phyloP scores from a whole-genome alignment of 2,888 invertebrate genomes.

The Noctuana brunneofusca region DNA sequence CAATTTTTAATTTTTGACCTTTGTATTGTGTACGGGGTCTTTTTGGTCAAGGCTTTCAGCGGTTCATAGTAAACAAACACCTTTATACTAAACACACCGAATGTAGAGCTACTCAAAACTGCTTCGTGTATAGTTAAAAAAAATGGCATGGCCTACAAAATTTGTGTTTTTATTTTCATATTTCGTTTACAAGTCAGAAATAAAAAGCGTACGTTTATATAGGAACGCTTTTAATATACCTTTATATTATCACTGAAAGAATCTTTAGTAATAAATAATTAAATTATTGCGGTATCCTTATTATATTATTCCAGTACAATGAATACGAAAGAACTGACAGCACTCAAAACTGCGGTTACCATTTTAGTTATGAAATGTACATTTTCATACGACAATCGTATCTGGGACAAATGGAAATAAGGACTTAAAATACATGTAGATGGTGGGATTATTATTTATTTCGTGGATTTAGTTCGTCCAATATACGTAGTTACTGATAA shows the following conservation, averaged over 20 bases:
- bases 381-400: slow-evolving; percentile 30
- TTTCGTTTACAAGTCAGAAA: background rate
- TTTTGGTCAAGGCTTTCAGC: slow-evolving; percentile 21
- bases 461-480: background rate
- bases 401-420: slow-evolving; percentile 29
- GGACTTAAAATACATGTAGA: slow-evolving; percentile 20
- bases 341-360: slow-evolving; percentile 19
- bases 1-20: slow-evolving; percentile 24
- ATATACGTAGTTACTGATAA: too few relatives aligned
- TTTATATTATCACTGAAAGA: background rate
- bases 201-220: background rate
- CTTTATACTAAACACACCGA: background rate
- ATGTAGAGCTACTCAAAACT: background rate
- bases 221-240: background rate
- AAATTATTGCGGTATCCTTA: slow-evolving; percentile 6
- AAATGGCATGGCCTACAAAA: background rate
- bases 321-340: slow-evolving; percentile 30
- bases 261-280: background rate
- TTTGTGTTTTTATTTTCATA: background rate
- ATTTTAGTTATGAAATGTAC: slow-evolving; percentile 32
- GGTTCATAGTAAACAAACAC: slow-evolving; percentile 2
- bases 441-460: slow-evolving; percentile 7
- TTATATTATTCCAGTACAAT: slow-evolving; percentile 18
- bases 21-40: slow-evolving; percentile 16
- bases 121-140: background rate